Percentiles rank a stretch among this genome's conserved stretches.
These are phyloP conservation scores for Heliconius erato DNA, from an alignment of 2,888 invertebrate genomes.

Conservation along the genomic window DNA sequence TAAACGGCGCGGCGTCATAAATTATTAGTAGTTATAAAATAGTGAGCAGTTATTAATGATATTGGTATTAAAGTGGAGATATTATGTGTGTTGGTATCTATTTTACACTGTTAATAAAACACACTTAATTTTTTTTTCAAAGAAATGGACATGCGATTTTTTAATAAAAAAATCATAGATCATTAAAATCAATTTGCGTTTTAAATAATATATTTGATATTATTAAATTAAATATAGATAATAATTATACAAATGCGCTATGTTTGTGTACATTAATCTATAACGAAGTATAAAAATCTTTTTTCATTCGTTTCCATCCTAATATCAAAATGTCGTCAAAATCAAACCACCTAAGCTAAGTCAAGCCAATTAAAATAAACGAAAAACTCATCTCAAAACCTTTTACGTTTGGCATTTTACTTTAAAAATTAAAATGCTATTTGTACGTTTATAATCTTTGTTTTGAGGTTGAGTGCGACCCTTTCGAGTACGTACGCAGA, in stretches of 20 bases:
- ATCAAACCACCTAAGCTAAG: neutral
- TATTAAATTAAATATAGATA: neutral
- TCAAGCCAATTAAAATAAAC: constrained; percentile 6
- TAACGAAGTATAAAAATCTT: neutral
- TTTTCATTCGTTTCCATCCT: neutral
- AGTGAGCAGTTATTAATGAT: neutral
- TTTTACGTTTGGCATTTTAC: constrained; percentile 8
- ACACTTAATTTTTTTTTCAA: neutral
- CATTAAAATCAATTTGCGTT: neutral
- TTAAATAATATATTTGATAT: neutral
- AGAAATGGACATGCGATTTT: neutral
- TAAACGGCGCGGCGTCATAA: constrained; percentile 14
- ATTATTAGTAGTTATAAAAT: neutral
- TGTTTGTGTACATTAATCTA: neutral
- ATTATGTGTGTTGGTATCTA: neutral
- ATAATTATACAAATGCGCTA: too few relatives aligned
- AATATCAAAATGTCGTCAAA: too few relatives aligned
- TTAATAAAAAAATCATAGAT: neutral
- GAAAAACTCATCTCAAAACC: neutral
- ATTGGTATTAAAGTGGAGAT: neutral
- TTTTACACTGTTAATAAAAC: neutral
- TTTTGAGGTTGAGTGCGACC: constrained; percentile 26
- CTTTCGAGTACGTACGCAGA: constrained; percentile 32
- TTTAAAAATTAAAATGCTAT: constrained; percentile 27
- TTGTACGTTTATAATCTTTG: constrained; percentile 25